phyloP scores from a whole-genome alignment of 2,797 vertebrate genomes.

The Channallabes apus region DNA sequence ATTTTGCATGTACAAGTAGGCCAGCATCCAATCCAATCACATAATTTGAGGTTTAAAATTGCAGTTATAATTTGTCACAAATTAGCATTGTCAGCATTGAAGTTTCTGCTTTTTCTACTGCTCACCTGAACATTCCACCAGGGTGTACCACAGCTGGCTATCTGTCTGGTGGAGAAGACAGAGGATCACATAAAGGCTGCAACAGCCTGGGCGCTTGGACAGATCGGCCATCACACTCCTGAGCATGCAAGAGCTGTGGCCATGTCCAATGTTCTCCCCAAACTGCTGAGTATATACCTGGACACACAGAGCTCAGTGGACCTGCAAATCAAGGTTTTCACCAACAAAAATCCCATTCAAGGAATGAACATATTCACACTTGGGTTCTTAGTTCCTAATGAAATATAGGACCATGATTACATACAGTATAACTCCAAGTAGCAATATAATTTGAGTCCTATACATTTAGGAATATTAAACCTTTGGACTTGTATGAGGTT shows the following conservation, averaged over 20 bases:
- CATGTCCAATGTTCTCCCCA: conserved; percentile 75
- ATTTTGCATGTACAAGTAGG: not conserved
- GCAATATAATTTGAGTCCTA: too few relatives aligned
- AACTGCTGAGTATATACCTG: conserved; percentile 82
- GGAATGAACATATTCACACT: too few relatives aligned
- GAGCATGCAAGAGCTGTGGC: conserved; percentile 86
- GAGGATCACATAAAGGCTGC: conserved; percentile 90
- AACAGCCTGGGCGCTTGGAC: conserved; percentile 86
- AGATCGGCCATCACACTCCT: conserved; percentile 85
- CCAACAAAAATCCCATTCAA: not conserved
- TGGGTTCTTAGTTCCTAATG: not conserved
- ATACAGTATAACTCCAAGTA: too few relatives aligned
- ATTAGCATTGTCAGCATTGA: not conserved
- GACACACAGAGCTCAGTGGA: conserved; percentile 84
- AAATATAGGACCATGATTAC: not conserved
- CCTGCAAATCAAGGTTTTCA: conserved; percentile 83
- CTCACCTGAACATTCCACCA: conserved; percentile 62
- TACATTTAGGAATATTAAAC: too few relatives aligned
- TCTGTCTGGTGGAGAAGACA: conserved; percentile 86
- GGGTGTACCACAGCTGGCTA: conserved; percentile 87
- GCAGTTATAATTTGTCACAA: not conserved
- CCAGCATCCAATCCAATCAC: not conserved
- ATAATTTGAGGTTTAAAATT: not conserved
- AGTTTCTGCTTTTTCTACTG: conserved; percentile 16
- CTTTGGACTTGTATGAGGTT: too few relatives aligned